phyloP scores from a whole-genome alignment of 2,113 vertebrate genomes.

The Halcyon senegalensis region DNA sequence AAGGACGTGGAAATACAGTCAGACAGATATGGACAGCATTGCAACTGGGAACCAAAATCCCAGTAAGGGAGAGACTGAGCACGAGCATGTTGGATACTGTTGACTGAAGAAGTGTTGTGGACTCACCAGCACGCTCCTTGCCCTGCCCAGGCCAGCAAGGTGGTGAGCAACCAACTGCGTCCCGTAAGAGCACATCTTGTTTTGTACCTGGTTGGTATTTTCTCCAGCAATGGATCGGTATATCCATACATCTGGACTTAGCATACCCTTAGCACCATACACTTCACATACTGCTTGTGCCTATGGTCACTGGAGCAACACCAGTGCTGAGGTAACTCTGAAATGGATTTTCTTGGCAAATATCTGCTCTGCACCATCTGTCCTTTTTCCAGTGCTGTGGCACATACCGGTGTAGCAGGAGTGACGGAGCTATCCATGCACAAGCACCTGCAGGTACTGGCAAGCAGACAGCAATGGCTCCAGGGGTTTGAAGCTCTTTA shows the following conservation, averaged over 20 bases:
- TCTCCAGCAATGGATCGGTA: neutral
- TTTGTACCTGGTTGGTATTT: neutral
- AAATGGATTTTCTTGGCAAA: neutral
- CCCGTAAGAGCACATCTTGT: rapidly evolving
- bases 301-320: neutral
- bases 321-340: neutral
- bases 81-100: rapidly evolving
- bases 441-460: rapidly evolving
- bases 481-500: neutral
- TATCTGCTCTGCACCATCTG: neutral
- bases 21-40: neutral
- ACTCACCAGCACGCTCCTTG: neutral
- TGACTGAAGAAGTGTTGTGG: neutral
- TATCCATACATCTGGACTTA: neutral
- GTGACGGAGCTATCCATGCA: neutral
- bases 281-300: neutral
- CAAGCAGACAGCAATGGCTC: rapidly evolving
- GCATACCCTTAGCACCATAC: too few species aligned
- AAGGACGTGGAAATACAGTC: neutral
- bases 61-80: neutral
- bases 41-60: neutral
- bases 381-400: neutral
- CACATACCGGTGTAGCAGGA: neutral
- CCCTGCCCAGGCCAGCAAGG: neutral
- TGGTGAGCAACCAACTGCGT: neutral